Evolutionary conservation across 2,888 invertebrate species (phyloP).

Genomic region (Drosophila seclusa): DNA sequence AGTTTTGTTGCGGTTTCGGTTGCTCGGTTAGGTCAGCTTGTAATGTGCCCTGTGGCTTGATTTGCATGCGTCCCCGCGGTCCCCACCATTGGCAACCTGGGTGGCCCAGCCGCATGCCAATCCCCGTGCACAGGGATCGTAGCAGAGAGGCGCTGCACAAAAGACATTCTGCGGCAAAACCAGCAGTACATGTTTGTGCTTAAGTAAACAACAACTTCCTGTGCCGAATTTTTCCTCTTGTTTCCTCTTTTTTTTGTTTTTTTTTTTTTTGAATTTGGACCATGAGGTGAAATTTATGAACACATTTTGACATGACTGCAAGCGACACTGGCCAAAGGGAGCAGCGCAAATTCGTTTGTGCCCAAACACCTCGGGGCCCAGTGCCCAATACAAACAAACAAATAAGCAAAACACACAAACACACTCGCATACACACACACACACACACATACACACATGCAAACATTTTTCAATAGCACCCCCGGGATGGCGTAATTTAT

Average conservation of each 20-base stretch:
- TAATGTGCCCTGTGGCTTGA: constrained; percentile 72
- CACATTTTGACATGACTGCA: constrained; percentile 70
- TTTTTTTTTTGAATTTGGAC: constrained; percentile 6
- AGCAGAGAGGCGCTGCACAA: constrained; percentile 26
- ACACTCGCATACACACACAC: constrained; percentile 16
- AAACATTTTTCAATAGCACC: constrained; percentile 76
- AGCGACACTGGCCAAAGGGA: constrained; percentile 43
- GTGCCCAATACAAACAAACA: constrained; percentile 52
- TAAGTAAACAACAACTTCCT: constrained; percentile 80
- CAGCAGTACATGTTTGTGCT: constrained; percentile 16
- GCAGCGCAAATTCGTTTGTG: constrained; percentile 46
- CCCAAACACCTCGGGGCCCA: constrained; percentile 68
- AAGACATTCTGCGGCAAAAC: constrained; percentile 49
- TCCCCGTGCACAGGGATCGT: constrained; percentile 12
- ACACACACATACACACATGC: constrained; percentile 29
- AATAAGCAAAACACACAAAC: constrained; percentile 10
- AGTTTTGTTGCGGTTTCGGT: constrained; percentile 59
- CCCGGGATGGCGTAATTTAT: constrained; percentile 78
- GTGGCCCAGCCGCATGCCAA: constrained; percentile 25
- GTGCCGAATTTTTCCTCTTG: constrained; percentile 55
- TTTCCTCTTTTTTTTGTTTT: neutral
- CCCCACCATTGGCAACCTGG: constrained; percentile 34
- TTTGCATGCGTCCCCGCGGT: constrained; percentile 51
- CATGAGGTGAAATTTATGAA: constrained; percentile 70
- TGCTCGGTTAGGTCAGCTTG: constrained; percentile 71